Evolutionary conservation across 2,113 vertebrate species (phyloP).

Genomic region (Gopherus flavomarginatus): DNA sequence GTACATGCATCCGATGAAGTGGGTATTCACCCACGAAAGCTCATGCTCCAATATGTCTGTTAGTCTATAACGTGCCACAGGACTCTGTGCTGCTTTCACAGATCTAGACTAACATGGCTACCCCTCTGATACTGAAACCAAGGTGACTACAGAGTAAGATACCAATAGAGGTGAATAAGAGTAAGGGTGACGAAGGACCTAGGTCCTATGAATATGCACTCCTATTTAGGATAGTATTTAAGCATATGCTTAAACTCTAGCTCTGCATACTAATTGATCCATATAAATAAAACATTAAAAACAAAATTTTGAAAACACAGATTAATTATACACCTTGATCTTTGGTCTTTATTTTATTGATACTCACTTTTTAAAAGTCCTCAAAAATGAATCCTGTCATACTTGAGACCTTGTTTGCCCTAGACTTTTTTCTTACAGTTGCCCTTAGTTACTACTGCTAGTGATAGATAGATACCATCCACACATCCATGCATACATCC

Average conservation of each 20-base stretch:
- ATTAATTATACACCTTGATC: neutral
- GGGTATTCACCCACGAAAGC: too few species aligned
- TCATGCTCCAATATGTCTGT: too few species aligned
- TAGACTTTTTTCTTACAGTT: neutral
- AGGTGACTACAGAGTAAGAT: neutral
- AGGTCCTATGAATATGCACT: neutral
- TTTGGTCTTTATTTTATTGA: too few species aligned
- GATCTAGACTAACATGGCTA: too few species aligned
- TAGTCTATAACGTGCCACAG: too few species aligned
- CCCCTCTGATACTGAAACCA: neutral
- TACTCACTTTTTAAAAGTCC: too few species aligned
- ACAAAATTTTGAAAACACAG: neutral
- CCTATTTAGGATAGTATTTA: neutral
- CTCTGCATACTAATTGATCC: neutral
- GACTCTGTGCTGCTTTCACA: too few species aligned
- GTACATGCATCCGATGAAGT: too few species aligned
- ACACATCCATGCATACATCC: neutral
- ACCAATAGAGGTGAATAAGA: neutral
- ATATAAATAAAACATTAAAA: neutral
- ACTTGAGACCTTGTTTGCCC: neutral
- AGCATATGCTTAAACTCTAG: neutral
- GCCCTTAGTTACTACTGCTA: neutral
- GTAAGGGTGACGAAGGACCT: neutral
- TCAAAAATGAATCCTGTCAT: too few species aligned
- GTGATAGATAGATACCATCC: too few species aligned